Conservation (phyloP, 2,797 vertebrate genomes). For the Phalloptychus januarius region DNA sequence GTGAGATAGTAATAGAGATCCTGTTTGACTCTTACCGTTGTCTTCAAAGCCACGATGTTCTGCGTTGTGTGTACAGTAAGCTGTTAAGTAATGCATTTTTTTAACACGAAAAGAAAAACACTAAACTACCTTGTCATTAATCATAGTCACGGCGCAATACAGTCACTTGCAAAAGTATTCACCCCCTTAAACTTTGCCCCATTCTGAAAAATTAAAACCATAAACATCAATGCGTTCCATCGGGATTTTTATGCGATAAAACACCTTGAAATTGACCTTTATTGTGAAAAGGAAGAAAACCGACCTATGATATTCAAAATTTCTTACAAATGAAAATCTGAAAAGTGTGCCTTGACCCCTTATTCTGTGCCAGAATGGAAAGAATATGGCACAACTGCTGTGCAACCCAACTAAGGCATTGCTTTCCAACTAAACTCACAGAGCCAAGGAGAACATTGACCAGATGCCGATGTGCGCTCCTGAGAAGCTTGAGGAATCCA, state of each 20-base stretch:
- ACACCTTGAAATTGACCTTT: not conserved
- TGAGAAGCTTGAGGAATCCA: not conserved
- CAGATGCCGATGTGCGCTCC: not conserved
- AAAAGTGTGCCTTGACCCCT: not conserved
- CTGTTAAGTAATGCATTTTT: not conserved
- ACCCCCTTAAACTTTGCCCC: not conserved
- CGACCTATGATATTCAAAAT: not conserved
- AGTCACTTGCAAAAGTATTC: not conserved
- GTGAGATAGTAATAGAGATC: slow-evolving; percentile 36
- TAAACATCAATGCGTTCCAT: not conserved
- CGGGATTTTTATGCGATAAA: not conserved
- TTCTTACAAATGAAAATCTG: not conserved
- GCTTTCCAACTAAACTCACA: not conserved
- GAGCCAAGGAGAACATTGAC: not conserved
- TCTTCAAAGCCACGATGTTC: not conserved
- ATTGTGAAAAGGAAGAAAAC: not conserved
- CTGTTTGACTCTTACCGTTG: not conserved
- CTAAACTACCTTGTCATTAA: no score
- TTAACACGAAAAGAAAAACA: not conserved
- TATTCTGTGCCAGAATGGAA: not conserved
- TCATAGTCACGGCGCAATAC: not conserved
- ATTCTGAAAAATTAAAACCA: not conserved
- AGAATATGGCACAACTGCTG: not conserved
- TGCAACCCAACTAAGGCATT: not conserved
- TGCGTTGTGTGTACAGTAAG: not conserved